Evolutionary conservation across 2,113 vertebrate species (phyloP).

Genomic region (Sinocyclocheilus grahami): DNA sequence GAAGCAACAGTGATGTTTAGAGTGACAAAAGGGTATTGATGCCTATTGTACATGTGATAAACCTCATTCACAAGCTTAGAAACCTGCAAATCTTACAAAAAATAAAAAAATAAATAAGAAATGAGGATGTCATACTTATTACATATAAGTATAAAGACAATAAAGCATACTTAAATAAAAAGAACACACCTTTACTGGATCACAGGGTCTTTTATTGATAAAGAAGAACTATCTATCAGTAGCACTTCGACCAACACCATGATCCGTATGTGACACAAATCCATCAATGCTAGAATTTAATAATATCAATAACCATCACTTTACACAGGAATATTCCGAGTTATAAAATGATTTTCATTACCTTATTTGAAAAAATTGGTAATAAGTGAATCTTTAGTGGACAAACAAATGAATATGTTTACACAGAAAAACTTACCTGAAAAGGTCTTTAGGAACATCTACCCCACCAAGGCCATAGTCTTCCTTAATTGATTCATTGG

Average conservation of each 20-base stretch:
- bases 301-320: background rate
- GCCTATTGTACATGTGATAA: constrained; percentile 92
- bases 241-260: constrained; percentile 87
- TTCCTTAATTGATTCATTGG: constrained; percentile 82
- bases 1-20: constrained; percentile 89
- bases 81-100: constrained; percentile 73
- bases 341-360: background rate
- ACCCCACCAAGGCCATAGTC: constrained; percentile 83
- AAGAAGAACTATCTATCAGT: constrained; percentile 96
- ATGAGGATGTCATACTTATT: background rate
- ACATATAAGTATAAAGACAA: background rate
- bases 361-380: too few relatives aligned
- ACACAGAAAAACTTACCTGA: constrained; percentile 74
- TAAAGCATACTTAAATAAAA: background rate
- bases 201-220: constrained; percentile 92
- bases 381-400: background rate
- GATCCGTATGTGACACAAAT: constrained; percentile 85
- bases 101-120: background rate
- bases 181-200: constrained; percentile 85
- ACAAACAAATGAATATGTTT: background rate
- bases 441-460: constrained; percentile 76
- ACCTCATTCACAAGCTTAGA: constrained; percentile 93
- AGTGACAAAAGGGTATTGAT: constrained; percentile 95
- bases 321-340: background rate
- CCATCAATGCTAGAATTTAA: constrained; percentile 81